Conservation (phyloP, 2,888 invertebrate genomes). For the Stenurella melanura region DNA sequence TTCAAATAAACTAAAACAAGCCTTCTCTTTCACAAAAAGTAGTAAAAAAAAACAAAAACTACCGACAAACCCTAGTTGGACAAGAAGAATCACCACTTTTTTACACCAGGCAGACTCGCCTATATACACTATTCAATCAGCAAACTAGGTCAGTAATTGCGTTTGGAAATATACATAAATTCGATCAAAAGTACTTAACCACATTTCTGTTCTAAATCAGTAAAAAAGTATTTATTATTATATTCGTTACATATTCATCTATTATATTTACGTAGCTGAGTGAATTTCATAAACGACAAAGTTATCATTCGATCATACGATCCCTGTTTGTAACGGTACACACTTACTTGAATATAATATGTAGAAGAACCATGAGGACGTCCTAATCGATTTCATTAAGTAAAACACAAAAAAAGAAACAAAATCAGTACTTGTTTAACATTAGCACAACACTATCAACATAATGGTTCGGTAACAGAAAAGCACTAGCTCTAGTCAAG, state of each 20-base stretch:
- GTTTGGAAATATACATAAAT: no score
- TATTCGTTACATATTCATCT: neutral
- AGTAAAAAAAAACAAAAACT: no score
- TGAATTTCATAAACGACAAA: no score
- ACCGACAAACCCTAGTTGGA: no score
- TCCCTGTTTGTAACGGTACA: neutral
- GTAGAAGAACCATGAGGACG: constrained; percentile 36
- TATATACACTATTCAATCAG: neutral
- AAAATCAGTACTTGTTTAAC: constrained; percentile 10
- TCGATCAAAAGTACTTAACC: neutral
- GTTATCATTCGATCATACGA: neutral
- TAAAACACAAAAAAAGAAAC: neutral
- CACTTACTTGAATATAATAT: constrained; percentile 45
- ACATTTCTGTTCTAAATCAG: neutral
- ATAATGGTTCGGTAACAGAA: constrained; percentile 32
- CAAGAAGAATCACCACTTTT: no score
- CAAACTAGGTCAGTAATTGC: neutral
- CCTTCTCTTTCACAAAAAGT: no score
- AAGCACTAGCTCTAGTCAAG: constrained; percentile 42
- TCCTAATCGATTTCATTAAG: neutral
- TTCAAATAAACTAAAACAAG: no score
- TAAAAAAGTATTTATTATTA: neutral
- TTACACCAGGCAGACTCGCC: no score
- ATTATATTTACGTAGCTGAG: no score
- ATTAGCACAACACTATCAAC: constrained; percentile 39